Conservation (phyloP, 2,797 vertebrate genomes). For the Scolopax bukidnonensis region DNA sequence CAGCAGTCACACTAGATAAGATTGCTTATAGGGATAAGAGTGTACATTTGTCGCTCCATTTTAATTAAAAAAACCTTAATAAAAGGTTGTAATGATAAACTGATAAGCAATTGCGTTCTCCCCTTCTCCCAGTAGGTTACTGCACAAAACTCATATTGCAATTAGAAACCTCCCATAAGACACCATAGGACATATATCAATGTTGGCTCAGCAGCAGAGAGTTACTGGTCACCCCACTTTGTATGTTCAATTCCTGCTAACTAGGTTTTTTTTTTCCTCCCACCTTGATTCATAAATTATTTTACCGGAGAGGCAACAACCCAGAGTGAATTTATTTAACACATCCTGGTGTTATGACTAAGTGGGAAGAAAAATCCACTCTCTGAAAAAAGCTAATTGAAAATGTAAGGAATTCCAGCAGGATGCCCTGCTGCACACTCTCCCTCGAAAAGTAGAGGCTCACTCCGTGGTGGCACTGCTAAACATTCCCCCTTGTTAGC, state of each 20-base stretch:
- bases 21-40: constrained; percentile 73
- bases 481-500: background rate
- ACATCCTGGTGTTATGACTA: constrained; percentile 25
- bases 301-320: constrained; percentile 40
- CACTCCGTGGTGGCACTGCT: background rate
- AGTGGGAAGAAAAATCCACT: constrained; percentile 61
- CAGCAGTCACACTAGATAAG: constrained; percentile 70
- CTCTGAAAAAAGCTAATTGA: constrained; percentile 50
- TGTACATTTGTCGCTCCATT: constrained; percentile 67
- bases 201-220: constrained; percentile 20
- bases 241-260: constrained; percentile 38
- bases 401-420: constrained; percentile 50
- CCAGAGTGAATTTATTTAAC: constrained; percentile 62
- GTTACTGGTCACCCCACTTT: constrained; percentile 39
- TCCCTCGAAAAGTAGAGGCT: background rate
- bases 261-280: background rate
- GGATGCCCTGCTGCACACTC: background rate
- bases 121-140: constrained; percentile 58
- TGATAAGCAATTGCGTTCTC: constrained; percentile 61
- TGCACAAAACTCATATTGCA: constrained; percentile 55
- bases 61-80: constrained; percentile 76
- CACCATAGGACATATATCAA: constrained; percentile 50
- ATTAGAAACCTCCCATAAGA: constrained; percentile 64
- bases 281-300: constrained; percentile 38
- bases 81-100: constrained; percentile 74